phyloP scores from a whole-genome alignment of 2,113 vertebrate genomes.

The Maccullochella peelii region DNA sequence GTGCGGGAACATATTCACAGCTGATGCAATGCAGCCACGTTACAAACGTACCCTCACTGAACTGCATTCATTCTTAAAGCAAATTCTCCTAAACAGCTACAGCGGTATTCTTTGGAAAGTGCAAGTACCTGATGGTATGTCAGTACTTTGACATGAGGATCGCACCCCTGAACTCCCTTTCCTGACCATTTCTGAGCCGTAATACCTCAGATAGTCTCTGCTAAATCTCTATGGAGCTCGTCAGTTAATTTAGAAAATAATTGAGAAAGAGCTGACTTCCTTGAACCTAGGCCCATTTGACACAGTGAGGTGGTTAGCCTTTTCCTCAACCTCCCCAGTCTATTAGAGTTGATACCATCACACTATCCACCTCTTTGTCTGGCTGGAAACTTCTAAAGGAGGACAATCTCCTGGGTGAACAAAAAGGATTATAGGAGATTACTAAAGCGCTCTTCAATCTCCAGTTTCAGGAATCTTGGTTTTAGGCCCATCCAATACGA shows the following conservation, averaged over 20 bases:
- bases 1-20: neutral
- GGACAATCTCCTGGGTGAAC: constrained; percentile 81
- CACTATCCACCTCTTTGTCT: constrained; percentile 80
- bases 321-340: constrained; percentile 80
- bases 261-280: constrained; percentile 74
- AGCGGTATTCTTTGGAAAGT: constrained; percentile 27
- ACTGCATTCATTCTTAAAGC: constrained; percentile 15
- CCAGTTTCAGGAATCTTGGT: constrained; percentile 67
- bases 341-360: constrained; percentile 82
- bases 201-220: constrained; percentile 42
- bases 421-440: constrained; percentile 84
- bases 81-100: constrained; percentile 29
- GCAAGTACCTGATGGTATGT: constrained; percentile 40
- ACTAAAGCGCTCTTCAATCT: constrained; percentile 76
- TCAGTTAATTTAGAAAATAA: constrained; percentile 81
- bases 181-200: constrained; percentile 38
- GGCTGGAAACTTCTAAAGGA: constrained; percentile 81
- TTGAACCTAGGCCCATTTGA: constrained; percentile 76
- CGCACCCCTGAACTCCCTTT: constrained; percentile 38
- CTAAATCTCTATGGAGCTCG: constrained; percentile 61
- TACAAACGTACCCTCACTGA: neutral
- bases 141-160: constrained; percentile 51
- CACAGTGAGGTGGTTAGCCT: constrained; percentile 80
- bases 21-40: neutral
- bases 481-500: constrained; percentile 56